A percentile compares a stretch with the other conserved stretches of the same genome.
These are phyloP conservation scores for Phortica variegata DNA, from an alignment of 1,140 invertebrate genomes.

Conservation along the genomic window DNA sequence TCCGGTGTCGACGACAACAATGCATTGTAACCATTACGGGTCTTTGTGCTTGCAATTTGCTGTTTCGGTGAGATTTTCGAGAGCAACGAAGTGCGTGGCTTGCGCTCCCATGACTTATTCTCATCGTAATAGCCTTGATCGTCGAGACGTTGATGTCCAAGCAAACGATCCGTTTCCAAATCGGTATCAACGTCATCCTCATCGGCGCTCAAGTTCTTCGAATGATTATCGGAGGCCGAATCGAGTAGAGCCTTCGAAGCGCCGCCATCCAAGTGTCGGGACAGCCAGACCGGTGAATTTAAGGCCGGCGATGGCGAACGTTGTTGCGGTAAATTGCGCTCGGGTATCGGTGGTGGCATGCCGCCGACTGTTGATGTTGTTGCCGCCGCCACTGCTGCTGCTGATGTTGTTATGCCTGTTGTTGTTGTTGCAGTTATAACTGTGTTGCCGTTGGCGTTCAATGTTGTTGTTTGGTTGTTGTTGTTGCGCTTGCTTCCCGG, in stretches of 20 bases:
- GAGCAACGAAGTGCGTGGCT: slow-evolving; percentile 39
- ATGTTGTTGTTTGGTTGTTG: slow-evolving; percentile 16
- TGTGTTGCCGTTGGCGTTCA: too few relatives aligned
- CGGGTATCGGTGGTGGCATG: slow-evolving; percentile 45
- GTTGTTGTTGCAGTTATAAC: slow-evolving; percentile 19
- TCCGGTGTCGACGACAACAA: slow-evolving; percentile 50
- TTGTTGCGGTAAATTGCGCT: slow-evolving; percentile 19
- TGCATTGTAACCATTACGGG: slow-evolving; percentile 53
- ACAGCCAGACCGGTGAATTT: slow-evolving; percentile 48
- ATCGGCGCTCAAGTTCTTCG: slow-evolving; percentile 49
- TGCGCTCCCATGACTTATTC: slow-evolving; percentile 63
- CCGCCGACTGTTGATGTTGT: not conserved
- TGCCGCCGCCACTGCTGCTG: slow-evolving; percentile 11
- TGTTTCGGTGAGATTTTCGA: slow-evolving; percentile 55
- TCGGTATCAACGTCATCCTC: slow-evolving; percentile 84
- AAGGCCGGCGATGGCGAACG: slow-evolving; percentile 42
- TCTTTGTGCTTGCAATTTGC: slow-evolving; percentile 48
- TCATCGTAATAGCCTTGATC: slow-evolving; percentile 90
- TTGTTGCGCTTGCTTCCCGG: slow-evolving; percentile 2
- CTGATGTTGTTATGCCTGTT: slow-evolving; percentile 33
- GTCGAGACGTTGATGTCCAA: slow-evolving; percentile 85
- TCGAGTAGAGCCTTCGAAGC: slow-evolving; percentile 35
- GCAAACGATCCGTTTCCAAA: slow-evolving; percentile 82
- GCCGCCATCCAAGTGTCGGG: slow-evolving; percentile 36
- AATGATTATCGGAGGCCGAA: slow-evolving; percentile 42